phyloP scores from a whole-genome alignment of 2,797 vertebrate species.

The Megaceryle alcyon region DNA sequence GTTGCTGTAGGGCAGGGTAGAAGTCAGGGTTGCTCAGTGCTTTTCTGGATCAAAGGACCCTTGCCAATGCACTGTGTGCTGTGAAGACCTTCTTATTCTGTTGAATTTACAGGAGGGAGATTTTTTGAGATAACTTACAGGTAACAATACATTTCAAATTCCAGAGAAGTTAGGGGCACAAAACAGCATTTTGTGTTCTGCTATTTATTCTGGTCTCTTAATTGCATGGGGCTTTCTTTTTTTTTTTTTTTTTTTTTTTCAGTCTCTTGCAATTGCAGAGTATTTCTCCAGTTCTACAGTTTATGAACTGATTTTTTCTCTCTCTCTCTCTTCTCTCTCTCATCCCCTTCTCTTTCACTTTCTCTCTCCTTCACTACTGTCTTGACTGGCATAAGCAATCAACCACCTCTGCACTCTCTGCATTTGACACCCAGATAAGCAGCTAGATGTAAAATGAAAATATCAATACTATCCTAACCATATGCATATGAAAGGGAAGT shows the following conservation, averaged over 20 bases:
- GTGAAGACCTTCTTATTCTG: not conserved
- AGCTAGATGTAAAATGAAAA: not conserved
- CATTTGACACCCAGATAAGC: not conserved
- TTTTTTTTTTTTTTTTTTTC: not conserved
- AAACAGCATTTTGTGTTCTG: not conserved
- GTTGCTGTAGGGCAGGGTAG: not conserved
- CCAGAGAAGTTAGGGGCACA: not conserved
- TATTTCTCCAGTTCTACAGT: not conserved
- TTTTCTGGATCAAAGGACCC: not conserved
- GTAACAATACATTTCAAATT: not conserved
- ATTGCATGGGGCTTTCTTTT: not conserved
- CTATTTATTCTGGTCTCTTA: not conserved
- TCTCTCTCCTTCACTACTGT: not conserved
- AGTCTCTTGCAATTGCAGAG: not conserved
- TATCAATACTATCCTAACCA: not conserved
- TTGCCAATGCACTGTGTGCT: not conserved
- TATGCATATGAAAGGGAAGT: not conserved
- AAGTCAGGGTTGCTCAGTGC: not conserved
- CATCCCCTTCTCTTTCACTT: not conserved
- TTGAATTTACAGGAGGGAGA: not conserved
- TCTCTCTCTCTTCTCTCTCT: too few species aligned
- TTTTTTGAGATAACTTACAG: not conserved
- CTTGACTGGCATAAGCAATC: not conserved
- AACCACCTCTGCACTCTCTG: not conserved
- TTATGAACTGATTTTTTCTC: not conserved